Evolutionary conservation across 2,113 vertebrate genomes (phyloP).

Genomic region (Catharus minimus): DNA sequence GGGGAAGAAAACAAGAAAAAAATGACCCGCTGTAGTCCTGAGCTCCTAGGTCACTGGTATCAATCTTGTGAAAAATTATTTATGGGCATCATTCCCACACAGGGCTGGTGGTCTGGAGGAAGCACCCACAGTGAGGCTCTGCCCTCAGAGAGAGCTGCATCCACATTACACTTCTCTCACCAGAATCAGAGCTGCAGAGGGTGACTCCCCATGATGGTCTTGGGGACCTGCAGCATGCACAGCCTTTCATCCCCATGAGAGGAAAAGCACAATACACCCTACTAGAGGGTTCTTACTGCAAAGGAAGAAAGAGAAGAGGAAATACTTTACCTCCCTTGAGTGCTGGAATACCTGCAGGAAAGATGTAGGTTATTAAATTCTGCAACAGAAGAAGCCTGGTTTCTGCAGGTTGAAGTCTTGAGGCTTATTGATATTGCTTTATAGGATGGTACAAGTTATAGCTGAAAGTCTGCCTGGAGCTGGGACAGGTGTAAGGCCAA

Average conservation of each 20-base stretch:
- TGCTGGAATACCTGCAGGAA: not conserved
- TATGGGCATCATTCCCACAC: not conserved
- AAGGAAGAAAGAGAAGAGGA: not conserved
- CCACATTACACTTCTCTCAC: not conserved
- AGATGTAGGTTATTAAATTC: not conserved
- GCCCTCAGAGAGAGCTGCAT: not conserved
- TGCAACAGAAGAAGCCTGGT: not conserved
- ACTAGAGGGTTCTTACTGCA: not conserved
- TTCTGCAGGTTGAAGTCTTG: not conserved
- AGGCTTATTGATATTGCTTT: not conserved
- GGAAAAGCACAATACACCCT: fast-evolving
- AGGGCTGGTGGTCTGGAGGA: not conserved
- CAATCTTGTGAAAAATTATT: not conserved
- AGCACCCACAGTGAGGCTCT: not conserved
- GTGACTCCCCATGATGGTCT: not conserved
- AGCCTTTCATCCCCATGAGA: not conserved
- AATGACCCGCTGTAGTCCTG: not conserved
- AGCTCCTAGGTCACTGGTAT: not conserved
- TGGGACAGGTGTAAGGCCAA: not conserved
- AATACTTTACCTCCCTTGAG: not conserved
- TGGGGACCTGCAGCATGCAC: not conserved
- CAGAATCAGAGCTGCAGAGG: not conserved
- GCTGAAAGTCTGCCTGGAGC: not conserved
- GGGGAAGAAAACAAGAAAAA: not conserved
- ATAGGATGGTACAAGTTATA: not conserved